Base-by-base conservation (phyloP, 1,140 invertebrate genomes). In the Bradysia coprophila region DNA sequence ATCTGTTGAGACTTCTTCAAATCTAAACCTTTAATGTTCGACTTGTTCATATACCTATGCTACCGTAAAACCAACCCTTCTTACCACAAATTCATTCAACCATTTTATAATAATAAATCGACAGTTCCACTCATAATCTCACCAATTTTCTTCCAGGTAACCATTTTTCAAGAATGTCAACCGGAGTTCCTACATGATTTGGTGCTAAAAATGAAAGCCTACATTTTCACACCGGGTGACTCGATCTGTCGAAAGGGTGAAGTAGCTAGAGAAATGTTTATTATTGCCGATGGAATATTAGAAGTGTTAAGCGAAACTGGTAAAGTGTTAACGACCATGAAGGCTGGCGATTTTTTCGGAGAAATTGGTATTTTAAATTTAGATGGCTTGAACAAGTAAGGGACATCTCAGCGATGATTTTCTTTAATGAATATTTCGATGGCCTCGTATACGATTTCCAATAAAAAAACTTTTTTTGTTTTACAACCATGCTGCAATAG, bases 251-350 rank as follows among this genome's bases (percentile, higher is more conserved):
- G 91, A 2, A 90, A 93, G 62, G 91, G 70, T 16, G 70, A 93
- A 68, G 87, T 93, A 11, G 92, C 91, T 0, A 65, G 91, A 49
- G 92, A 97, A 65, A 96, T 97, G 91, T 97, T 96, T 55, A 96
- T 97, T 51, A 95, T 96, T 52, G 91, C 91, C 9, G 91, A 95
- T 61, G 92, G 92, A 6, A 91, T 95, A 48, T 67, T 96, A 20
- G 91, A 97, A 68, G 91, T 97, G 11, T 82, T 90, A 49, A 95
- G 90, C 55, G 91, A 95, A 61, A 83, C 79, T 23, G 90, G 90
- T 2, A 74, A 83, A 54, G 87, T 97, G 1, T 63, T 96, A 9
- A 94, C 91, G 1, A 90, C 88, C 37, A 95, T 97, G 90, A 87
- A 91, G 55, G 87, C 91, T 11, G 92, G 92, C 1, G 91, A 96